Conservation (phyloP, 2,797 vertebrate species). For the Dermochelys coriacea region DNA sequence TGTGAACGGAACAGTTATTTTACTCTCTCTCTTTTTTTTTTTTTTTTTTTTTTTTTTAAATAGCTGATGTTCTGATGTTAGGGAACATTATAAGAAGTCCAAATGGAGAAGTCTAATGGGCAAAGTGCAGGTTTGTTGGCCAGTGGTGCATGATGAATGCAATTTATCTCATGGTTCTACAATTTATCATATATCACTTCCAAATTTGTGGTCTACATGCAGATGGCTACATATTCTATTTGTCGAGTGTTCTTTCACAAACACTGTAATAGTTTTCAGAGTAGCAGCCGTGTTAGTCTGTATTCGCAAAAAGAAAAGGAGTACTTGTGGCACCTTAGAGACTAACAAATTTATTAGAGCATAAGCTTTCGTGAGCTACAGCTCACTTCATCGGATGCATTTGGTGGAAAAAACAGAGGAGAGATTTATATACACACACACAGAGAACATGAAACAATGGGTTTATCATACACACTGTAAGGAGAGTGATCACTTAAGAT, state of each 20-base stretch:
- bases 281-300: too few species aligned
- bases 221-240: not conserved
- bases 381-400: too few species aligned
- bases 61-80: not conserved
- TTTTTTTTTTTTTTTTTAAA: not conserved
- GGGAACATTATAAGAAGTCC: not conserved
- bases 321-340: too few species aligned
- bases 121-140: conserved; percentile 17
- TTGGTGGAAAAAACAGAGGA: too few species aligned
- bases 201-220: not conserved
- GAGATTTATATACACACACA: too few species aligned
- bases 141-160: conserved; percentile 7
- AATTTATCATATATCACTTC: not conserved
- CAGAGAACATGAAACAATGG: too few species aligned
- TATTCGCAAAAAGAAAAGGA: too few species aligned
- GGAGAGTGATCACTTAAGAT: too few species aligned
- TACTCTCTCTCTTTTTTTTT: not conserved
- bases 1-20: not conserved
- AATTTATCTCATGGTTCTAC: conserved; percentile 7
- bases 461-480: too few species aligned
- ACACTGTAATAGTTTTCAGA: not conserved
- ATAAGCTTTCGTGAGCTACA: too few species aligned
- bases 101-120: not conserved
- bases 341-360: too few species aligned
- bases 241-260: not conserved